phyloP scores from a whole-genome alignment of 2,113 vertebrate genomes.

The Colius striatus region DNA sequence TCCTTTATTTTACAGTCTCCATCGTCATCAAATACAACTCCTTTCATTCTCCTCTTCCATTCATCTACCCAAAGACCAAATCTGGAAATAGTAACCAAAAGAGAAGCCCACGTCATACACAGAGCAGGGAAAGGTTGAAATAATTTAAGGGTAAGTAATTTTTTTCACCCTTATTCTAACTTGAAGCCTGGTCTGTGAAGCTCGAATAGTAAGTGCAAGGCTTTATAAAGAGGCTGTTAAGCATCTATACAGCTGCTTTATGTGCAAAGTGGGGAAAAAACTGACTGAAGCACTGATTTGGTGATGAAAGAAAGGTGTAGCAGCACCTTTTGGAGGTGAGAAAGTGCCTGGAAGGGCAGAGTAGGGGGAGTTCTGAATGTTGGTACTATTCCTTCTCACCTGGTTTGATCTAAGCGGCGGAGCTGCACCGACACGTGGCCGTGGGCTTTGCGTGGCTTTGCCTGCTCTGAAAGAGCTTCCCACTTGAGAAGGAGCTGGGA shows the following conservation, averaged over 20 bases:
- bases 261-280: background rate
- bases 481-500: background rate
- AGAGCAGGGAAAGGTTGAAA: conserved; percentile 62
- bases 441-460: background rate
- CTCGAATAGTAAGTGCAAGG: background rate
- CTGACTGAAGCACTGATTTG: background rate
- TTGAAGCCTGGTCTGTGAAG: background rate
- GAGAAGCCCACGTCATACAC: conserved; percentile 43
- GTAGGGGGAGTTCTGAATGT: background rate
- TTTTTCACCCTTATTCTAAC: background rate
- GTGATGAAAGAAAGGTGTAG: background rate
- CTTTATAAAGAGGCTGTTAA: background rate
- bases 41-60: conserved; percentile 58
- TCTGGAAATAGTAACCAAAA: conserved; percentile 62
- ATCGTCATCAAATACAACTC: conserved; percentile 53
- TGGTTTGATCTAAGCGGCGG: background rate
- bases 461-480: background rate
- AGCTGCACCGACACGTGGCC: fast-evolving
- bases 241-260: background rate
- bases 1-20: conserved; percentile 69
- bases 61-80: conserved; percentile 69
- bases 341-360: background rate
- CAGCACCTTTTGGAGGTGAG: background rate
- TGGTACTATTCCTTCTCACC: background rate
- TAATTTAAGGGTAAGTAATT: conserved; percentile 64